Evolutionary conservation across 2,113 vertebrate species (phyloP).

Genomic region (human): DNA sequence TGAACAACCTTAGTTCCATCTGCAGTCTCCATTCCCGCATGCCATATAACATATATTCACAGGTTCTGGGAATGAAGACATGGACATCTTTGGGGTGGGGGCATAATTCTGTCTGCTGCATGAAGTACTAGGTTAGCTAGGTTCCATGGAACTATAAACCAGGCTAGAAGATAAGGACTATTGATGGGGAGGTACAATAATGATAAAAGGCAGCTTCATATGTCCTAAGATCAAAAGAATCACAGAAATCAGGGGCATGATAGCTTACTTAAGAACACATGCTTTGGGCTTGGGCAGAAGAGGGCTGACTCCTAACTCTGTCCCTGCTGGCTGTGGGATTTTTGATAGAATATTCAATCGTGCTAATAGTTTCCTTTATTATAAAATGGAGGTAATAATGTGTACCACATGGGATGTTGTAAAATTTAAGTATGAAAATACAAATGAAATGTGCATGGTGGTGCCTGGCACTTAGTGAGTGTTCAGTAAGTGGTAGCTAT

Average conservation of each 20-base stretch:
- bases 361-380: neutral
- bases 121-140: neutral
- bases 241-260: neutral
- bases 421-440: neutral
- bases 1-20: neutral
- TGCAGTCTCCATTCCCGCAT: neutral
- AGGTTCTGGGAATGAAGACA: neutral
- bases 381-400: neutral
- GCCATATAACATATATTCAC: neutral
- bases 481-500: neutral
- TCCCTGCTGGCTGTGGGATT: neutral
- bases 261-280: neutral
- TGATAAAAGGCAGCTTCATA: neutral
- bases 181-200: neutral
- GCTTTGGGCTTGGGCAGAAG: neutral
- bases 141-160: neutral
- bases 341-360: neutral
- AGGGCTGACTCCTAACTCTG: neutral
- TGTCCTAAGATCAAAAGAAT: neutral
- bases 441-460: neutral
- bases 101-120: neutral
- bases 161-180: neutral
- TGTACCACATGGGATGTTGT: neutral
- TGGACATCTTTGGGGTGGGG: neutral
- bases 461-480: neutral